A percentile compares a stretch with the other conserved stretches of the same genome.
Evolutionary conservation across 2,888 invertebrate species (phyloP).

Genomic region (Scaeva pyrastri): DNA sequence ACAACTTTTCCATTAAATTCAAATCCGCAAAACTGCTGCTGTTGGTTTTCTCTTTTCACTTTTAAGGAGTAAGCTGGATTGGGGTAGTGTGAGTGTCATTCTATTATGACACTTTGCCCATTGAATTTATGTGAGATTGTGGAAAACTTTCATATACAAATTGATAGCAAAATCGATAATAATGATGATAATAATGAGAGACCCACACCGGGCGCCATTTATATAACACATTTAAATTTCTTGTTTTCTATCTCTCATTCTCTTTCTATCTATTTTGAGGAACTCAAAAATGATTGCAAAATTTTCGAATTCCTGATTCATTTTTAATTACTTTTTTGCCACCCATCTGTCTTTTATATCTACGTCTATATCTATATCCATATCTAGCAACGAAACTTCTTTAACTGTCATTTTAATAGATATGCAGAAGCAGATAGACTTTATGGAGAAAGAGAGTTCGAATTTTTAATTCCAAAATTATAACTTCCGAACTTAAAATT

Average conservation of each 20-base stretch:
- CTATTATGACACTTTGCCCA: constrained; percentile 2
- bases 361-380: too few relatives aligned
- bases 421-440: neutral
- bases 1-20: constrained; percentile 65
- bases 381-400: constrained; percentile 10
- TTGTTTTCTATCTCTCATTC: neutral
- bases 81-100: neutral
- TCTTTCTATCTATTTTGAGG: too few relatives aligned
- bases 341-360: neutral
- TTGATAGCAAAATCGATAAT: constrained; percentile 3
- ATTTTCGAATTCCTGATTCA: constrained; percentile 42
- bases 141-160: neutral
- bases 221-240: neutral
- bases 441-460: constrained; percentile 11
- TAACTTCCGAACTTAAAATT: constrained; percentile 43
- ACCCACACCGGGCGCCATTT: constrained; percentile 25
- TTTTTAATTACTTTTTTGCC: constrained; percentile 64
- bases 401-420: constrained; percentile 25
- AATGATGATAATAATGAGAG: neutral
- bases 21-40: constrained; percentile 64
- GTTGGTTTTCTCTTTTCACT: constrained; percentile 42
- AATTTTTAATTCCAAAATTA: constrained; percentile 55
- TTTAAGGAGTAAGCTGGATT: neutral
- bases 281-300: constrained; percentile 25
- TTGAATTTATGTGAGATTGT: neutral